Percentiles rank a stretch among this genome's conserved stretches.
Evolutionary conservation across 1,140 invertebrate genomes (phyloP).

Genomic region (Arctopsyche grandis): DNA sequence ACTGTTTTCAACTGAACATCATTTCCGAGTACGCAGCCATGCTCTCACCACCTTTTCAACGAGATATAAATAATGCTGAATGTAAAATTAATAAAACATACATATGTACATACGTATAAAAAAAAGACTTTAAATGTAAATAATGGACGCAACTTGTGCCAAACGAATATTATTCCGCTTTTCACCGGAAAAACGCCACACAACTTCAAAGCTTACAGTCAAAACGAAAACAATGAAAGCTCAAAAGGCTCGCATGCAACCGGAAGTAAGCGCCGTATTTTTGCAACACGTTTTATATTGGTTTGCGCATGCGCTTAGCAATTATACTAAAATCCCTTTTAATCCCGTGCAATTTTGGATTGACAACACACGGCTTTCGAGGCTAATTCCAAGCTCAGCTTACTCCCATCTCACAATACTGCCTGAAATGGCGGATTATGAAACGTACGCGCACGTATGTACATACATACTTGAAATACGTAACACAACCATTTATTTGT

Average conservation of each 20-base stretch:
- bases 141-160: not conserved
- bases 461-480: too few species aligned
- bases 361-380: conserved; percentile 45
- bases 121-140: not conserved
- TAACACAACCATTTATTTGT: too few species aligned
- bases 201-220: not conserved
- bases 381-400: conserved; percentile 9
- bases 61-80: not conserved
- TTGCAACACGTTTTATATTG: conserved; percentile 29
- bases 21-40: not conserved
- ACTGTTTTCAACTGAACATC: conserved; percentile 24
- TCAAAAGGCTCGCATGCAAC: not conserved
- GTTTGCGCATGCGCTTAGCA: not conserved
- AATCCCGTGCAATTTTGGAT: conserved; percentile 49
- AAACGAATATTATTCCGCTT: not conserved
- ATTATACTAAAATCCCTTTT: conserved; percentile 34
- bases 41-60: not conserved
- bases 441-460: too few species aligned
- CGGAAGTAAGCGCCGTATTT: not conserved
- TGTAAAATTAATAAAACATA: not conserved
- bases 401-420: not conserved
- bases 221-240: conserved; percentile 7
- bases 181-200: not conserved
- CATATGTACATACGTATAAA: not conserved
- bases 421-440: not conserved